Evolutionary conservation across 2,888 invertebrate species (phyloP).

Genomic region (Drosophila pullipes): DNA sequence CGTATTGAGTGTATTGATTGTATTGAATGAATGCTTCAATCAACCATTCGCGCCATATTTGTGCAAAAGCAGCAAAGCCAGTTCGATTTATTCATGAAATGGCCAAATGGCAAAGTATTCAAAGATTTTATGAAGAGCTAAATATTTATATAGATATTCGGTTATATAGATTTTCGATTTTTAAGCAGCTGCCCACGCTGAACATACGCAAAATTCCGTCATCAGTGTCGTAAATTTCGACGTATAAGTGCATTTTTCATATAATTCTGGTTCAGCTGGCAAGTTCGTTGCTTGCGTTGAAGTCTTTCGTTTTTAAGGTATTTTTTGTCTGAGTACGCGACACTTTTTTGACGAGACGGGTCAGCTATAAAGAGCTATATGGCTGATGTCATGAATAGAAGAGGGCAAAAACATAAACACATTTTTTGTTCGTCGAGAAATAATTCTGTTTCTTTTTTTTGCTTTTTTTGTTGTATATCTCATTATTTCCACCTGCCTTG

Average conservation of each 20-base stretch:
- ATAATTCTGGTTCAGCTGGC: constrained; percentile 24
- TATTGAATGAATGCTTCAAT: constrained; percentile 17
- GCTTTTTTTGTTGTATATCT: constrained; percentile 9
- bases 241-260: constrained; percentile 71
- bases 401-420: constrained; percentile 31
- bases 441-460: constrained; percentile 34
- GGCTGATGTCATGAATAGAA: constrained; percentile 73
- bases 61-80: constrained; percentile 41
- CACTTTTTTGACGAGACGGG: constrained; percentile 15
- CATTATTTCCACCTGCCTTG: constrained; percentile 30
- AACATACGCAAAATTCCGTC: constrained; percentile 48
- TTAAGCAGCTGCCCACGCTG: constrained; percentile 38
- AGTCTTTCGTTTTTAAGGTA: constrained; percentile 70
- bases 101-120: constrained; percentile 38
- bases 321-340: constrained; percentile 16
- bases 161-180: constrained; percentile 9
- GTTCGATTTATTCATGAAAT: constrained; percentile 72
- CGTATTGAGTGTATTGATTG: constrained; percentile 13
- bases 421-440: constrained; percentile 27
- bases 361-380: constrained; percentile 18
- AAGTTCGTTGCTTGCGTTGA: constrained; percentile 74
- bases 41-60: constrained; percentile 67
- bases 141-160: constrained; percentile 4
- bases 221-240: constrained; percentile 68
- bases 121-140: constrained; percentile 42